Evolutionary conservation across 2,797 vertebrate genomes (phyloP).

Genomic region (Chaetodon trifasciatus): DNA sequence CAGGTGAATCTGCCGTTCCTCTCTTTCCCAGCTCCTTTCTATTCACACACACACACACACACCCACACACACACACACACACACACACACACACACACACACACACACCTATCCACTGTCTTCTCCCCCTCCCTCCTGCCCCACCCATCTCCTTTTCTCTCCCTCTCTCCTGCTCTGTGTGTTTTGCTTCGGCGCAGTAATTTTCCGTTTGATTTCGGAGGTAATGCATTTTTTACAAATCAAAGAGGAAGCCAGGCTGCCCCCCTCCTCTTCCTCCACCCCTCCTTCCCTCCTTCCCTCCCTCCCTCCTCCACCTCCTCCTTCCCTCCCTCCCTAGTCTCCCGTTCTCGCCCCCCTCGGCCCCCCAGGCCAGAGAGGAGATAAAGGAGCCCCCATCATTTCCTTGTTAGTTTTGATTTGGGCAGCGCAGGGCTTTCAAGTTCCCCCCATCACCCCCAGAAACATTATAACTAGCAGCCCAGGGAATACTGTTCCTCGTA

Average conservation of each 20-base stretch:
- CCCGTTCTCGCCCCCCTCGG: conserved; percentile 75
- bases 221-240: conserved; percentile 96
- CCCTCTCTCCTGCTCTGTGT: conserved; percentile 73
- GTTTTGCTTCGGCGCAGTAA: conserved; percentile 87
- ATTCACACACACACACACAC: conserved; percentile 69
- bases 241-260: conserved; percentile 89
- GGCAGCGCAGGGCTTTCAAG: conserved; percentile 95
- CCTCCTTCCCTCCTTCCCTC: conserved; percentile 13
- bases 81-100: conserved; percentile 68
- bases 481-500: conserved; percentile 89
- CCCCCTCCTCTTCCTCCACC: conserved; percentile 38
- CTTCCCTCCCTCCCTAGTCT: conserved; percentile 73
- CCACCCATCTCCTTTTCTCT: conserved; percentile 65
- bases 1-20: conserved; percentile 79
- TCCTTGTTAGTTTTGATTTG: conserved; percentile 98
- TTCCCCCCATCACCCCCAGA: conserved; percentile 96
- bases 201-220: conserved; percentile 95
- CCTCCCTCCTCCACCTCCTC: conserved; percentile 25
- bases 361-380: conserved; percentile 89
- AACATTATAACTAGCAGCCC: conserved; percentile 98
- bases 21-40: conserved; percentile 68
- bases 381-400: conserved; percentile 94
- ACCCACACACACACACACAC: conserved; percentile 69
- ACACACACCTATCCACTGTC: conserved; percentile 66
- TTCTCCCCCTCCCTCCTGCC: conserved; percentile 47